A percentile compares a stretch with the other conserved stretches of the same genome.
Conservation (phyloP, 2,888 invertebrate genomes). For the Teinopalpus imperialis region DNA sequence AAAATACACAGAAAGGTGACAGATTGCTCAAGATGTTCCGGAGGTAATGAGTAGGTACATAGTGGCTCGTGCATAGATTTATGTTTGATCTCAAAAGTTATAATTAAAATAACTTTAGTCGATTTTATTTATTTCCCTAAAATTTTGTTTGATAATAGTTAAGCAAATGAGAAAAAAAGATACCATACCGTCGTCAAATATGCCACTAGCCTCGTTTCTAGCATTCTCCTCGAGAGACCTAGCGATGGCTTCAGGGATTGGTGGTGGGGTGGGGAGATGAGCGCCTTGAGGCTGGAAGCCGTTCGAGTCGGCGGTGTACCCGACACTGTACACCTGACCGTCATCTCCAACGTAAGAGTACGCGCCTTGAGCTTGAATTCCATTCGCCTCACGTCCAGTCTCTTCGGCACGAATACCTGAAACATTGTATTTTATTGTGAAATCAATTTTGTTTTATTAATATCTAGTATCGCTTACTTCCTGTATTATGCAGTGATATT, state of each 20-base stretch:
- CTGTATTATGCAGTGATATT: too few species aligned
- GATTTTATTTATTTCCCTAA: too few species aligned
- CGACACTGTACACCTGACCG: slow-evolving; percentile 78
- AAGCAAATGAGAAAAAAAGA: too few species aligned
- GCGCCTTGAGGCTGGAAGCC: slow-evolving; percentile 80
- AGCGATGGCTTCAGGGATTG: slow-evolving; percentile 80
- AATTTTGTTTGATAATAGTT: too few species aligned
- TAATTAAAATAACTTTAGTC: too few species aligned
- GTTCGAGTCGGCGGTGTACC: slow-evolving; percentile 67
- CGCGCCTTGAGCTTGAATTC: slow-evolving; percentile 78
- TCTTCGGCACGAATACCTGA: slow-evolving; percentile 71
- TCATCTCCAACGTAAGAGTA: slow-evolving; percentile 84
- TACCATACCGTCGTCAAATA: slow-evolving; percentile 67
- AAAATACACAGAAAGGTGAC: too few species aligned
- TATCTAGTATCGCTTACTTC: too few species aligned
- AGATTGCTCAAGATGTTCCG: too few species aligned
- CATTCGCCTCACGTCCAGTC: slow-evolving; percentile 62
- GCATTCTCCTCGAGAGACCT: slow-evolving; percentile 74
- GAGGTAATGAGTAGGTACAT: too few species aligned
- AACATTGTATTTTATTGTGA: slow-evolving; percentile 1
- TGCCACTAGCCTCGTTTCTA: slow-evolving; percentile 78
- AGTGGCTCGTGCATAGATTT: too few species aligned
- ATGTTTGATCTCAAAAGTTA: too few species aligned
- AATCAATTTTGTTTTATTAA: too few species aligned
- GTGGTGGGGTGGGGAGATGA: slow-evolving; percentile 82